Conservation (phyloP, 2,113 vertebrate genomes). For the Sinocyclocheilus anophthalmus region DNA sequence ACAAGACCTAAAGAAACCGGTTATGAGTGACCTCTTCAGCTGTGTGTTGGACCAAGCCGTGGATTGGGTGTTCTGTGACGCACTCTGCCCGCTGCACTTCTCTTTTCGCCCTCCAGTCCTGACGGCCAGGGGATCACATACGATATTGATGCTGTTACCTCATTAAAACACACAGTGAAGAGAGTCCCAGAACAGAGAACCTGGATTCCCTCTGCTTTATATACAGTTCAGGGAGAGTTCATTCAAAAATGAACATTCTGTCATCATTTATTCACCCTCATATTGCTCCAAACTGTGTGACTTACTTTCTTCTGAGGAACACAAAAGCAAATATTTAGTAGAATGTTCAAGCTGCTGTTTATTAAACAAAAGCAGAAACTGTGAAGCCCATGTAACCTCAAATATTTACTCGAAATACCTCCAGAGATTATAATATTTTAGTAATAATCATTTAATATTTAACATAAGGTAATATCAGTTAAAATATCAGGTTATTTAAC, state of each 20-base stretch:
- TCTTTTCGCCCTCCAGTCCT: too few relatives aligned
- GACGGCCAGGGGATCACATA: too few relatives aligned
- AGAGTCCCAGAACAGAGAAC: background rate
- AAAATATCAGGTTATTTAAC: background rate
- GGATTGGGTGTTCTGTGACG: too few relatives aligned
- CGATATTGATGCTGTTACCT: too few relatives aligned
- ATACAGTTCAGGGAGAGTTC: background rate
- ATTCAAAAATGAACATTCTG: background rate
- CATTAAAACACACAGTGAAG: constrained; percentile 18
- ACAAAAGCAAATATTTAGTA: background rate
- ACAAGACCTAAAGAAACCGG: constrained; percentile 7
- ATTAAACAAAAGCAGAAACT: background rate
- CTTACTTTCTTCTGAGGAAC: background rate
- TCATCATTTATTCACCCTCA: background rate
- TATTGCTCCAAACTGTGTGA: background rate
- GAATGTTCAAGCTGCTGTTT: background rate
- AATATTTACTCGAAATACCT: background rate
- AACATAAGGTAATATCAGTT: too few relatives aligned
- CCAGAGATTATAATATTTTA: background rate
- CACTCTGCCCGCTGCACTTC: too few relatives aligned
- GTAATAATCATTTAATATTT: too few relatives aligned
- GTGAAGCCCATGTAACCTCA: background rate
- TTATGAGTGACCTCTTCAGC: constrained; percentile 13
- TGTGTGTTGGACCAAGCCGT: too few relatives aligned
- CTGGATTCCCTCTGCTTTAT: background rate